Conservation (phyloP, 2,113 vertebrate species). For the Oryctolagus cuniculus region mOryCun1.1 NC_091432.1:13827001-13827500, state of each 20-base stretch:
- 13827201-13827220: background rate
- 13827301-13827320: background rate
- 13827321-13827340: background rate
- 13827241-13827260: background rate
- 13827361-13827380: background rate
- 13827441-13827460: background rate
- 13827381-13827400: background rate
- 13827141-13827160: background rate
- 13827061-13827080: too few species aligned
- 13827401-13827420: background rate
- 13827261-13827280: background rate
- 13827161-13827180: background rate
- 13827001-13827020: too few species aligned
- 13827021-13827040: too few species aligned
- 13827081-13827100: background rate
- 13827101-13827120: background rate
- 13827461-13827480: background rate
- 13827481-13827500: background rate
- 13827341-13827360: background rate
- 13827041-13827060: too few species aligned
- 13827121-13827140: background rate
- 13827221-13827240: background rate
- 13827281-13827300: background rate
- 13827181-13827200: background rate
- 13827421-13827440: background rate